Conservation (phyloP, 2,113 vertebrate species). For the Psammodynastes pulverulentus region DNA sequence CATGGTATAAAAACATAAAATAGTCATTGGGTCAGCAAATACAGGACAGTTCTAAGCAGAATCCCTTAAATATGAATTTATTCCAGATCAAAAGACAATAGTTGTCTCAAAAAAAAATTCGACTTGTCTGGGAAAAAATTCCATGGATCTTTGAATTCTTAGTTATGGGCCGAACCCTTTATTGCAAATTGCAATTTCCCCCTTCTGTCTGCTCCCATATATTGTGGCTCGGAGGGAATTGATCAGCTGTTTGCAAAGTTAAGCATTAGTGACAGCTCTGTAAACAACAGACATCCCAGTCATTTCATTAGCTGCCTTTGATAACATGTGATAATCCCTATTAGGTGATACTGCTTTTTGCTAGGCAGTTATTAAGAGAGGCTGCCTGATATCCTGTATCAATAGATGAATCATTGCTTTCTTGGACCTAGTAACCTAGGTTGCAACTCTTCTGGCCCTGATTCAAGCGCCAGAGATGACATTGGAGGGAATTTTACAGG, state of each 20-base stretch:
- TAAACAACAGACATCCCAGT: neutral
- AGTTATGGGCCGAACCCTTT: neutral
- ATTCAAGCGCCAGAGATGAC: neutral
- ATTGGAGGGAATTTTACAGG: neutral
- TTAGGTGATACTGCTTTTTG: neutral
- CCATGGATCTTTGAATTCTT: neutral
- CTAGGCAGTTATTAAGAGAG: neutral
- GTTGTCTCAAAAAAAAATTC: neutral
- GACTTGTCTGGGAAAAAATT: neutral
- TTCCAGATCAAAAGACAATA: neutral
- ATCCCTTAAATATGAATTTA: neutral
- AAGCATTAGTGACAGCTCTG: neutral
- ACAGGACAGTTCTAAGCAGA: neutral
- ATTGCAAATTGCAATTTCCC: neutral
- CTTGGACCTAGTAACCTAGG: neutral
- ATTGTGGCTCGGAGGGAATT: neutral
- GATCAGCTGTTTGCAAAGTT: neutral
- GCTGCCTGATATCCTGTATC: neutral
- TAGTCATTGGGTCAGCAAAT: neutral
- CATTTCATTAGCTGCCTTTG: neutral
- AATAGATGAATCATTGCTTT: neutral
- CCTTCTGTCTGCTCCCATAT: neutral
- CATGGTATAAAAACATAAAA: neutral
- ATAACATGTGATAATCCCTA: neutral
- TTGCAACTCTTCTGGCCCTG: neutral